Percentiles rank a stretch among this genome's conserved stretches.
Evolutionary conservation across 2,113 vertebrate genomes (phyloP).

Genomic region (Grus americana): DNA sequence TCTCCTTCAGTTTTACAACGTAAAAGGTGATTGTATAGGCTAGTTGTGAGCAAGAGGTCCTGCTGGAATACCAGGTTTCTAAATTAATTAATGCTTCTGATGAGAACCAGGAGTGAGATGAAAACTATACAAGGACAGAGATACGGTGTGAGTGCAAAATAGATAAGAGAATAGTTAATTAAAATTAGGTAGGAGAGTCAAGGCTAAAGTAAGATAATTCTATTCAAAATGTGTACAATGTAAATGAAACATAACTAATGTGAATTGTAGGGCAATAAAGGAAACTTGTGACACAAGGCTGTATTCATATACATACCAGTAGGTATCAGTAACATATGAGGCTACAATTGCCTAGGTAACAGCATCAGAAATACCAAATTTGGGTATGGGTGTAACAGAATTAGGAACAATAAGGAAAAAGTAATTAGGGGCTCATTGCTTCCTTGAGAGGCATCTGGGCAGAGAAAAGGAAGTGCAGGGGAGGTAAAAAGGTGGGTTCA

Average conservation of each 20-base stretch:
- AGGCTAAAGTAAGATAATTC: neutral
- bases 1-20: neutral
- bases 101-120: neutral
- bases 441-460: neutral
- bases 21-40: neutral
- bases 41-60: neutral
- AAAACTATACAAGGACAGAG: neutral
- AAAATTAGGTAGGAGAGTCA: neutral
- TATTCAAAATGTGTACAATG: neutral
- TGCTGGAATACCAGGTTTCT: neutral
- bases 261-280: neutral
- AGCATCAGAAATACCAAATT: neutral
- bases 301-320: too few relatives aligned
- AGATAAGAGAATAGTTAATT: neutral
- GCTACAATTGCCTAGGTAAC: neutral
- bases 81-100: neutral
- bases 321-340: neutral
- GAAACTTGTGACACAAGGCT: neutral
- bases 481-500: neutral
- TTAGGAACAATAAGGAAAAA: neutral
- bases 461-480: neutral
- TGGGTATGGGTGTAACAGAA: neutral
- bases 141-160: fast-evolving
- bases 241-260: neutral
- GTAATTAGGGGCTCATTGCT: neutral